Conservation (phyloP, 2,797 vertebrate species). For the Bovichtus variegatus region DNA sequence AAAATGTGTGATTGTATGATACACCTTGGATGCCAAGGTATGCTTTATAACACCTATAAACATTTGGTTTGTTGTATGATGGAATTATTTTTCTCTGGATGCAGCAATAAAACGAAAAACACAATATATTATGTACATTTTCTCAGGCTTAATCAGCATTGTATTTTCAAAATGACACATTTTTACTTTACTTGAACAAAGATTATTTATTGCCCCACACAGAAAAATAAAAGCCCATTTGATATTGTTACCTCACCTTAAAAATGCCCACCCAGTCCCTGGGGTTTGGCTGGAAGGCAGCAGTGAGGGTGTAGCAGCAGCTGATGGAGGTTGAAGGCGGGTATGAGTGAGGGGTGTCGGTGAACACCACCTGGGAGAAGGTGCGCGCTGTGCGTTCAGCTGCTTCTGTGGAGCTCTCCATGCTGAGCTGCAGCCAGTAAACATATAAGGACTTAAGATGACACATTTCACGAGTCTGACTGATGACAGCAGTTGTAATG, state of each 20-base stretch:
- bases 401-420: constrained; percentile 75
- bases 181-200: no score
- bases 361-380: constrained; percentile 91
- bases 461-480: constrained; percentile 14
- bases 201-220: no score
- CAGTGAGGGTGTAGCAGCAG: constrained; percentile 85
- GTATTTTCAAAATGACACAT: no score
- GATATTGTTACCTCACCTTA: constrained; percentile 80
- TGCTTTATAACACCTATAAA: no score
- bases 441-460: not conserved
- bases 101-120: no score
- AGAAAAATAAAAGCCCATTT: no score
- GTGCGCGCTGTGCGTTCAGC: constrained; percentile 56
- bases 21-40: no score
- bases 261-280: constrained; percentile 97
- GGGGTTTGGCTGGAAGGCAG: constrained; percentile 71
- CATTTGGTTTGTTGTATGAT: no score
- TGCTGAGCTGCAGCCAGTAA: constrained; percentile 52
- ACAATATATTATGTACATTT: no score
- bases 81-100: no score
- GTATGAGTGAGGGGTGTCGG: constrained; percentile 85
- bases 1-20: no score
- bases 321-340: constrained; percentile 76
- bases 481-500: constrained; percentile 31
- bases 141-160: no score